phyloP scores from a whole-genome alignment of 2,797 vertebrate species.

The Malurus splendens region DNA sequence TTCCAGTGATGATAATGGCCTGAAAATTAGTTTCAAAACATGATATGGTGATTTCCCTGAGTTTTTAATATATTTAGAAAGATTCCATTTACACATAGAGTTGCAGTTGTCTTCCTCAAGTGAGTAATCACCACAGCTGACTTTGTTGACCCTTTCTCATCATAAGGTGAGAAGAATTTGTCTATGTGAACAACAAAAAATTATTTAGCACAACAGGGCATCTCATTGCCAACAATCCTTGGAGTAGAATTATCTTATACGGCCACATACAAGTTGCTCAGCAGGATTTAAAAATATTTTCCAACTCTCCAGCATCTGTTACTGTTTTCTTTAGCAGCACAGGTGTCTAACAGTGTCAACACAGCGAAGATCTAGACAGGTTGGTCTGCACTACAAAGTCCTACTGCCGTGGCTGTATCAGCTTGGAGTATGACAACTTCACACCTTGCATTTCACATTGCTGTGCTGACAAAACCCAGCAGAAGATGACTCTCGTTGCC shows the following conservation, averaged over 20 bases:
- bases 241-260: not conserved
- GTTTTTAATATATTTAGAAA: not conserved
- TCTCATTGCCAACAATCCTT: not conserved
- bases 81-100: not conserved
- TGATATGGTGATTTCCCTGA: not conserved
- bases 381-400: conserved; percentile 10
- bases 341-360: conserved; percentile 27
- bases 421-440: not conserved
- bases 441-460: conserved; percentile 20
- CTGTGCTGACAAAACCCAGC: conserved; percentile 26
- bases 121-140: not conserved
- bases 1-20: not conserved
- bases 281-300: conserved; percentile 15
- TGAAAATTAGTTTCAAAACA: conserved; percentile 12
- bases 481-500: not conserved
- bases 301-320: conserved; percentile 29
- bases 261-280: not conserved
- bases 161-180: conserved; percentile 6
- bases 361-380: conserved; percentile 1
- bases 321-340: conserved; percentile 14
- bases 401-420: not conserved
- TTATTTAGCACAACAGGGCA: not conserved
- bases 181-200: not conserved
- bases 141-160: not conserved
- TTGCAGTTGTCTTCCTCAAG: not conserved